Evolutionary conservation across 1,140 invertebrate genomes (phyloP), one percentile per base, ranked within the genome.

Genomic region (Reticulitermes speratus): DNA sequence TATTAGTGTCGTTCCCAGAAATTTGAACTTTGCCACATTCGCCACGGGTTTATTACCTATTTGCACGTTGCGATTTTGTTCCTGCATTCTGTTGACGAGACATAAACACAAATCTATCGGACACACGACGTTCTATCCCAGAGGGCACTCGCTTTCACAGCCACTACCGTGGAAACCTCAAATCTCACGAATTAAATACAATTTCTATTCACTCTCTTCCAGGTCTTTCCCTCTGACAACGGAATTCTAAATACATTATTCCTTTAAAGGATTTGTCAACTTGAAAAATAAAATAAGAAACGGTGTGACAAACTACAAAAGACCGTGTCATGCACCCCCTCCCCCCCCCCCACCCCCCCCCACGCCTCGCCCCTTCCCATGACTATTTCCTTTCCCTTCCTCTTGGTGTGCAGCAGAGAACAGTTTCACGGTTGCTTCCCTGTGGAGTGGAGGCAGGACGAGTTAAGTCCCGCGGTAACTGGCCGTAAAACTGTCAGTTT

Each of bases 241-340:
- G 16, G 16, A 65, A 65, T 21, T 65, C 21, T 65, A 65, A 65
- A 21, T 23, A 65, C 59, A 19, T 7, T 65, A 75, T 25, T 75
- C n/a, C n/a, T 30, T 25, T 75, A 30, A 75, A 75, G 65, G 65
- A 30, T 75, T 75, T 75, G 65, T 75, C 65, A 75, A 30, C 65
- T 75, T 30, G 9, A 25, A 75, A 75, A 75, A 75, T 30, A 75
- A 75, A 75, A 75, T 3, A 75, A 75, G n/a, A 75, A 75, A 75
- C 14, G n/a, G 65, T 75, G 65, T 75, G 65, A 30, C 65, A 75
- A 75, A 25, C 65, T 75, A 75, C 65, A 75, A 75, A 75, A 75
- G 14, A 65, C 19, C 59, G 21, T 19, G 59, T 65, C 59, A 65
- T n/a, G 25, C 12, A 65, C 6, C 25, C 25, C 25, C 38, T 45